Evolutionary conservation across 2,888 invertebrate genomes (phyloP).

Genomic region (Diaphora mendica): DNA sequence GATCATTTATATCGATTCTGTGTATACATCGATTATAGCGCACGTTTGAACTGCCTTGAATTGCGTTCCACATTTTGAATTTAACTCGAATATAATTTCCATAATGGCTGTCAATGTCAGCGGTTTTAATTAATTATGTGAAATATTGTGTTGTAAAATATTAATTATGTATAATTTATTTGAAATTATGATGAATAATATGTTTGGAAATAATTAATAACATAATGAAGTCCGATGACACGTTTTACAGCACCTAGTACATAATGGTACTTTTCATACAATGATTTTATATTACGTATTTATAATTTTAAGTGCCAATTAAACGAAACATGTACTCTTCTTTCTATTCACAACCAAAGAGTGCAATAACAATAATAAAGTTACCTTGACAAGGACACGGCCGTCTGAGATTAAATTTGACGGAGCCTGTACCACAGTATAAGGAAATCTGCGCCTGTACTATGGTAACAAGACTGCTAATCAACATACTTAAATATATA

Average conservation of each 20-base stretch:
- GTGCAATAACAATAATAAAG: not conserved
- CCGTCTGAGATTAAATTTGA: not conserved
- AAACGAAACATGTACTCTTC: not conserved
- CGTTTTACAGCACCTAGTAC: not conserved
- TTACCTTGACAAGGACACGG: not conserved
- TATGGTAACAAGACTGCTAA: not conserved
- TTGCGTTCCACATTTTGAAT: conserved; percentile 30
- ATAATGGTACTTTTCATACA: not conserved
- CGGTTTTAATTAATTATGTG: conserved; percentile 6
- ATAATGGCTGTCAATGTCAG: conserved; percentile 31
- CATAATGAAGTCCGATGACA: not conserved
- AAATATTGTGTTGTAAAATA: not conserved
- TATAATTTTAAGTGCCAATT: not conserved
- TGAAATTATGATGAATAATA: not conserved
- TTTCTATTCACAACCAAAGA: not conserved
- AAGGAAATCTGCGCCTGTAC: no score
- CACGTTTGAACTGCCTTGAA: conserved; percentile 24
- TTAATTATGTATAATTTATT: not conserved
- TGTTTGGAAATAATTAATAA: not conserved
- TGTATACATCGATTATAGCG: conserved; percentile 38
- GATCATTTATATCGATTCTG: conserved; percentile 48
- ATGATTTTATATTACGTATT: not conserved
- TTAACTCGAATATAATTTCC: conserved; percentile 34
- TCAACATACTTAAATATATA: no score
- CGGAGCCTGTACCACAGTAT: not conserved